phyloP scores from a whole-genome alignment of 2,888 invertebrate genomes.

The Macropis europaea region DNA sequence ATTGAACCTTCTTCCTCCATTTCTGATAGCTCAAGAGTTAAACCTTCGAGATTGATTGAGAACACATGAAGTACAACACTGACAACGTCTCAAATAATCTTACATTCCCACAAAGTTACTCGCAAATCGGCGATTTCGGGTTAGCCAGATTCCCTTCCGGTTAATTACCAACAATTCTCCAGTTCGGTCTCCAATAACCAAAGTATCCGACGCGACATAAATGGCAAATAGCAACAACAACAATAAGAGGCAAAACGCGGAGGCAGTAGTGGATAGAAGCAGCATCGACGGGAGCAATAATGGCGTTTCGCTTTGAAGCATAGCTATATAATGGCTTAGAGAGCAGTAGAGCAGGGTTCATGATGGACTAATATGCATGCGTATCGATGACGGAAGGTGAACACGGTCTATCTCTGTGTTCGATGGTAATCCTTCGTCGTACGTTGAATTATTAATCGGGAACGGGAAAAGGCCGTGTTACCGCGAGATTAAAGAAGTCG shows the following conservation, averaged over 20 bases:
- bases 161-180: no score
- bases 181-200: no score
- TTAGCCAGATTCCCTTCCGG: no score
- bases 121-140: no score
- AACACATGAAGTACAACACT: no score
- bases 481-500: constrained; percentile 40
- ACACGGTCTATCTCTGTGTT: constrained; percentile 8
- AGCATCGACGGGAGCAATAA: constrained; percentile 38
- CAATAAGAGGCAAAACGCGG: constrained; percentile 3
- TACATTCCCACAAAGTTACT: no score
- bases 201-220: no score
- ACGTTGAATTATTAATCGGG: constrained; percentile 57
- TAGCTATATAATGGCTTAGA: constrained; percentile 28
- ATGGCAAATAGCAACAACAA: not conserved
- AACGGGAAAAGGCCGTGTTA: constrained; percentile 39
- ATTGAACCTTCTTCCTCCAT: no score
- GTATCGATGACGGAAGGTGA: constrained; percentile 20
- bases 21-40: no score
- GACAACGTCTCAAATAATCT: no score
- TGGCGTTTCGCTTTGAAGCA: constrained; percentile 42
- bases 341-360: constrained; percentile 22
- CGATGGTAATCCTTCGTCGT: constrained; percentile 50
- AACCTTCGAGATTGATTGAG: no score
- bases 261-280: not conserved
- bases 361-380: constrained; percentile 54